Evolutionary conservation across 37 sponge, comb jelly and placozoan species (phyloP).

Genomic region (Mnemiopsis leidyi): DNA sequence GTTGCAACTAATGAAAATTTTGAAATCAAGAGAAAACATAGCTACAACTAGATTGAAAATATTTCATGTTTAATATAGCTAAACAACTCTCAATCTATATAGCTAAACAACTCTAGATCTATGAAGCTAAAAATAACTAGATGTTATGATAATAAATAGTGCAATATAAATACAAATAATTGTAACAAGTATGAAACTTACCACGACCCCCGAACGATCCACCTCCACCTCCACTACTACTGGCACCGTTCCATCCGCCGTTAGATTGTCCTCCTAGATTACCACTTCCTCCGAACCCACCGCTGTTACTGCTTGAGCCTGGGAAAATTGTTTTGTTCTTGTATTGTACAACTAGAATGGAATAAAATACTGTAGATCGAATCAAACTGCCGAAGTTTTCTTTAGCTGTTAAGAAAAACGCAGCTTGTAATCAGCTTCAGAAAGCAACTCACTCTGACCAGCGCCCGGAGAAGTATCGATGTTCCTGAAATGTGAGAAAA

Average conservation of each 20-base stretch:
- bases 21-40: too few relatives aligned
- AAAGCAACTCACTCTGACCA: background rate
- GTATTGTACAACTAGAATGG: too few relatives aligned
- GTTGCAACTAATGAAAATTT: too few relatives aligned
- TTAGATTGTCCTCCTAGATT: background rate
- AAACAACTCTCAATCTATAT: too few relatives aligned
- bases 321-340: background rate
- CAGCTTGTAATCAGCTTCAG: background rate
- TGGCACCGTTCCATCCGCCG: background rate
- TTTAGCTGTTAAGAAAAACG: background rate
- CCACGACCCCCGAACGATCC: background rate
- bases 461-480: constrained; percentile 12
- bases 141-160: too few relatives aligned
- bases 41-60: too few relatives aligned
- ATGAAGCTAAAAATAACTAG: too few relatives aligned
- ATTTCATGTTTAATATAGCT: too few relatives aligned
- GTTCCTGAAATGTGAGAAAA: background rate
- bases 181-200: background rate
- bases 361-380: too few relatives aligned
- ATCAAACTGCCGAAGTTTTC: background rate
- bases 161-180: too few relatives aligned
- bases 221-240: background rate
- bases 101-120: too few relatives aligned
- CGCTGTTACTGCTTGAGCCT: background rate
- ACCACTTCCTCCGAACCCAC: background rate